Base-by-base conservation (phyloP, 2,797 vertebrate species). In the Crypturellus tataupa region DNA sequence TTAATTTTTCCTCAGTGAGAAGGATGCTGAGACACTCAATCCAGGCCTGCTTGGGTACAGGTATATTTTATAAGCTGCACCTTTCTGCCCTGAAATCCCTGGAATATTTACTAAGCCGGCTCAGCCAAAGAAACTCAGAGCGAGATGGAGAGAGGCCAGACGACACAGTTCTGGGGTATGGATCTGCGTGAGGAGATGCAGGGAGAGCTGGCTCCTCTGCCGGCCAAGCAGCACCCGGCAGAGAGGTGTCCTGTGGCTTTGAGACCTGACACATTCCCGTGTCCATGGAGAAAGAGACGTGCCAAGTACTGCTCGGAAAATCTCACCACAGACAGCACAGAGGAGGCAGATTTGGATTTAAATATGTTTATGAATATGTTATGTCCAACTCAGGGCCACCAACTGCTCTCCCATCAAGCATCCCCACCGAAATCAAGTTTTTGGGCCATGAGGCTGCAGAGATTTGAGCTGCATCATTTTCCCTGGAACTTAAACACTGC, bases 101-200 rank as follows among this genome's bases (percentile, higher is more conserved):
- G 59, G 29, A 51, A 10, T 85, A 87, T 73, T 90, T 64, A 55
- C 37, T 79, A 47, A 73, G 47, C 47, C 62, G 9, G 35, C 35
- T 49, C 58, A 84, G 44, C n/a, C 56, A 81, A 81, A 78, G 71
- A 88, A 73, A 69, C 40, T 65, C 80, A 13, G 20, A 87, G 69
- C 0, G 15, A 67, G 40, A 90, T 85, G 87, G 78, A 75, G 19
- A 39, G 58, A 44, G 10, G 73, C 87, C 93, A 94, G 85, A 86
- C 75, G 85, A 95, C 87, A 85, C 83, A 77, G 71, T 87, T 89
- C 78, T 95, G 60, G 77, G 33, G 55, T 42, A 23, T 4, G 12
- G 44, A 53, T 40, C 42, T 10, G 49, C 1, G 0, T 0, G 0
- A 85, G 23, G 37, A 90, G 76, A 85, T 59, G 87, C 83, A 80